Evolutionary conservation across 2,888 invertebrate genomes (phyloP), one percentile per base, ranked within the genome.

Genomic region (Herminia tarsipennalis): DNA sequence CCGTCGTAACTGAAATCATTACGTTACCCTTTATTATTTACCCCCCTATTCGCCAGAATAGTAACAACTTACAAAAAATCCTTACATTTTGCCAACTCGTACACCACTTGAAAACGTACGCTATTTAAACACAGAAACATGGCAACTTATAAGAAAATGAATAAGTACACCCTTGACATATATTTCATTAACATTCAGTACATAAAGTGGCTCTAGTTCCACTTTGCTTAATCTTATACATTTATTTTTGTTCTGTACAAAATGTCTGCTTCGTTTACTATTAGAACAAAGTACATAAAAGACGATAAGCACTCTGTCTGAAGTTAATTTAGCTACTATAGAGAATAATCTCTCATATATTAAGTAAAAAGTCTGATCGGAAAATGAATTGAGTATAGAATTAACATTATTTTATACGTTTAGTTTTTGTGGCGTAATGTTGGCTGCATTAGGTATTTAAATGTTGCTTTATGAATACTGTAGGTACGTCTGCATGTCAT

Each of bases 261-360:
- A 35, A 24, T 17, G 10, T 35, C 10, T 35, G 13, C 21, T n/a
- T 20, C 32, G 34, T 22, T 30, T 30, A 34, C 6, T 24, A 34
- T 22, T 16, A 34, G 24, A 22, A 22, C 9, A 34, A 22, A 20
- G 13, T 12, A 32, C 12, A 3, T 10, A 14, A 10, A 30, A 21
- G 6, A 8, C 5, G 20, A 20, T 21, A 3, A 24, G 14, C 5
- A 10, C 5, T 10, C 10, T 24, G 16, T 10, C 22, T 35, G 34
- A 1, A 17, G 33, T 13, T 21, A 21, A 21, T 33, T 33, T 5
- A n/a, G n/a, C 4, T 4, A 5, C 22, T 24, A 9, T 24, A 3
- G 9, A 21, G 21, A 16, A 12, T 16, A 8, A 35, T 17, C 24
- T 24, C 4, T 4, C 24, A 10, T 24, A 10, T 1, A 16, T 1